phyloP scores from a whole-genome alignment of 1,140 invertebrate genomes.

The Aethina tumida region DNA sequence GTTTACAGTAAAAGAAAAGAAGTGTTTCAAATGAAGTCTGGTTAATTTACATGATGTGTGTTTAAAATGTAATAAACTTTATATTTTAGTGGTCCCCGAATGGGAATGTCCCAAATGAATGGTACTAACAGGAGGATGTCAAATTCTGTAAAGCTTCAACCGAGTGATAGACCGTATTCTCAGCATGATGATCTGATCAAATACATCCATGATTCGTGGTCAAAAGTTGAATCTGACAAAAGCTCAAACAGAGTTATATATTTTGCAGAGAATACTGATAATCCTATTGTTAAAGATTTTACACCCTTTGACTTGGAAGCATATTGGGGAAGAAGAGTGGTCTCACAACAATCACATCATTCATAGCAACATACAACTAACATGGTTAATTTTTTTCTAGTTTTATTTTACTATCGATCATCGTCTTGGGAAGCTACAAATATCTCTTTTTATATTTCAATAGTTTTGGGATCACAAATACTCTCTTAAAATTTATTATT shows the following conservation, averaged over 20 bases:
- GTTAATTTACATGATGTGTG: not conserved
- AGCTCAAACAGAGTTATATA: slow-evolving; percentile 25
- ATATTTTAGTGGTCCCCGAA: slow-evolving; percentile 28
- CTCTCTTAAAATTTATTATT: no score
- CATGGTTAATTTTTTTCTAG: no score
- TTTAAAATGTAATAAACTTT: slow-evolving; percentile 3
- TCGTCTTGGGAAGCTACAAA: no score
- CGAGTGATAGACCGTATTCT: slow-evolving; percentile 22
- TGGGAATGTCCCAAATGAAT: slow-evolving; percentile 28
- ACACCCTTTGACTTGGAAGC: slow-evolving; percentile 51
- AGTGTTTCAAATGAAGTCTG: no score
- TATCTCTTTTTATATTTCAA: no score
- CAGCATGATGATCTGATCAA: slow-evolving; percentile 35
- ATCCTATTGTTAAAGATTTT: slow-evolving; percentile 40
- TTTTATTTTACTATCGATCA: no score
- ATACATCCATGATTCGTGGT: slow-evolving; percentile 34
- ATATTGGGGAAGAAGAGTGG: slow-evolving; percentile 47
- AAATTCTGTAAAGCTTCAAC: slow-evolving; percentile 17
- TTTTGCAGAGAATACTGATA: slow-evolving; percentile 31
- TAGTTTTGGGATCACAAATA: no score
- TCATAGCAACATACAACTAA: no score
- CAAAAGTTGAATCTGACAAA: slow-evolving; percentile 31
- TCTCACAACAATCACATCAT: no score
- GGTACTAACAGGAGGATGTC: slow-evolving; percentile 22
- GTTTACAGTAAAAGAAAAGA: no score